phyloP scores from a whole-genome alignment of 92 coral and sea anemone genomes.

The Zoanthus solanderi region DNA sequence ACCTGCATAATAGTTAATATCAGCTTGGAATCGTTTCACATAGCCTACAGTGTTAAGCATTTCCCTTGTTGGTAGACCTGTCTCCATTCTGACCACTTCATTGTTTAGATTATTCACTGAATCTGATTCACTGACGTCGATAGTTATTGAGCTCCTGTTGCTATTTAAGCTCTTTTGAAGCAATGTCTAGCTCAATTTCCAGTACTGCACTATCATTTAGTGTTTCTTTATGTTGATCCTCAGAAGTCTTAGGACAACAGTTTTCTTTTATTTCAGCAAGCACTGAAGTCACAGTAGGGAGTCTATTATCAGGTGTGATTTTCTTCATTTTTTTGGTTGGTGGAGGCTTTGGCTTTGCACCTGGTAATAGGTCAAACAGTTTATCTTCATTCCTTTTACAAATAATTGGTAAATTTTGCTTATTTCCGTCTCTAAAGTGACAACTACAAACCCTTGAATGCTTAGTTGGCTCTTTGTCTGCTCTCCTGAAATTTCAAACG shows the following conservation, averaged over 20 bases:
- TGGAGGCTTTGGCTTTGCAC: not conserved
- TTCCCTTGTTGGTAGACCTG: too few relatives aligned
- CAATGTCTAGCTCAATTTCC: not conserved
- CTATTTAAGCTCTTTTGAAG: not conserved
- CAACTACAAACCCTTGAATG: too few relatives aligned
- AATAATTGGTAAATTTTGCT: too few relatives aligned
- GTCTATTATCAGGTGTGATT: not conserved
- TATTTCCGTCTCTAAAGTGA: too few relatives aligned
- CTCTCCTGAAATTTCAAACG: too few relatives aligned
- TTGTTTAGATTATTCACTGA: too few relatives aligned
- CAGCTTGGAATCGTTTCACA: too few relatives aligned
- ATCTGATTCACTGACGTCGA: too few relatives aligned
- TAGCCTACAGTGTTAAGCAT: too few relatives aligned
- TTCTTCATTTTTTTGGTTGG: not conserved
- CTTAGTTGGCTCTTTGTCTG: too few relatives aligned
- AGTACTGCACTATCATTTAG: not conserved
- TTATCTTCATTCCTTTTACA: too few relatives aligned
- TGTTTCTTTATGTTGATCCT: not conserved
- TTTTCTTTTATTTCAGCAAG: not conserved
- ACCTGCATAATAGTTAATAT: not conserved
- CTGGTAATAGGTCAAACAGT: not conserved
- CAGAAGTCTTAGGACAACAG: not conserved
- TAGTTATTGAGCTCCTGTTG: not conserved
- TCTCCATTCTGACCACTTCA: not conserved
- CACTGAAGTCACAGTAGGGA: not conserved